These are phyloP conservation scores for Dicranocentrus wangi DNA, from an alignment of 2,888 invertebrate species.

Conservation along the genomic window DNA sequence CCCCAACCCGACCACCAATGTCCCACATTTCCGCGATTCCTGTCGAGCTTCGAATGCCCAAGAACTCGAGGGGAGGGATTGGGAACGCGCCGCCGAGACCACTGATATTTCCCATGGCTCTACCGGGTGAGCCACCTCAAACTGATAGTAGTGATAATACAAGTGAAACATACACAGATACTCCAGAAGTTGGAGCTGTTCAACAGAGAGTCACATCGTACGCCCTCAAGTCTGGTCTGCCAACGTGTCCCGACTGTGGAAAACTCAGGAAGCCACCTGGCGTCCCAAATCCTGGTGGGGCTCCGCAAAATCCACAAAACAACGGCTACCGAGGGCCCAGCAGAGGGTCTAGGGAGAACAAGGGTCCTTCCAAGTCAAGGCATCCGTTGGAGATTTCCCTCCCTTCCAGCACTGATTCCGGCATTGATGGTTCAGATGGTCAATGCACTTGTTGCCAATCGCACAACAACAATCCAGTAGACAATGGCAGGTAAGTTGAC, in stretches of 20 bases:
- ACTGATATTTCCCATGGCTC: conserved; percentile 72
- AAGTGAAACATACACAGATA: conserved; percentile 73
- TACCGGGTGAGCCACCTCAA: conserved; percentile 68
- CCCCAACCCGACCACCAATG: conserved; percentile 61
- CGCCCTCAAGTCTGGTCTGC: conserved; percentile 54
- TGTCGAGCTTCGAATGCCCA: conserved; percentile 71
- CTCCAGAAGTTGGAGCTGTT: conserved; percentile 59
- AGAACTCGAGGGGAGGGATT: conserved; percentile 64
- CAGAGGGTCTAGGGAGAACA: conserved; percentile 28
- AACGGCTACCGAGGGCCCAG: conserved; percentile 47
- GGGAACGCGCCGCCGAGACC: conserved; percentile 69
- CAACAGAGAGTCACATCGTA: conserved; percentile 60
- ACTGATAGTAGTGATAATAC: conserved; percentile 73
- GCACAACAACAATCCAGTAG: conserved; percentile 63
- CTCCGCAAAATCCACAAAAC: conserved; percentile 55
- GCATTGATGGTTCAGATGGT: conserved; percentile 72
- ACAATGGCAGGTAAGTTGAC: conserved; percentile 47
- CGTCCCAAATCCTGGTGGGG: conserved; percentile 49
- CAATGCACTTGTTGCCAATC: conserved; percentile 71
- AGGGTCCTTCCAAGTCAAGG: conserved; percentile 42
- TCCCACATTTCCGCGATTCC: conserved; percentile 72
- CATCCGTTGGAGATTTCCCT: conserved; percentile 69
- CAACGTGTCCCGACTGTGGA: conserved; percentile 72
- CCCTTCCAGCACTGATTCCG: conserved; percentile 72
- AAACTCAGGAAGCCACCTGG: conserved; percentile 70